Base-by-base conservation (phyloP, 1,140 invertebrate genomes). In the Eueides isabella region DNA sequence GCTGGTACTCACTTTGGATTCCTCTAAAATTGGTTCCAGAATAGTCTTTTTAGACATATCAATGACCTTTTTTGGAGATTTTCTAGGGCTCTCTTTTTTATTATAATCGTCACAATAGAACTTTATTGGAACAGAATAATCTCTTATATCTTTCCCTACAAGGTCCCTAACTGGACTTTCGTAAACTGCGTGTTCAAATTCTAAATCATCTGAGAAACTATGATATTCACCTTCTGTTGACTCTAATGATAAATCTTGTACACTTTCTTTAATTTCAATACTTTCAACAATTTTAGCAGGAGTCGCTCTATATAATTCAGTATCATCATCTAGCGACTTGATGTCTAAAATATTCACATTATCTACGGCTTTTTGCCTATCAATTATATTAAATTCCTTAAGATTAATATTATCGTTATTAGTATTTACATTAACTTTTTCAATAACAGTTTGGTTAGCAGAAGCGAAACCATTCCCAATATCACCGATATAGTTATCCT, bases 141-240 rank as follows among this genome's bases (percentile, higher is more conserved):
- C 89, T 65, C 92, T 86, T 35, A 93, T 93, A 61, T 93, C 92
- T 83, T 93, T 93, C 12, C 85, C 85, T 0, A 93, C 86, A 9
- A 93, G 78, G n/a, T 92, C 87, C 78, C 89, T 92, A 0, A 93
- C 91, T 5, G 92, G 91, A 82, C 90, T 93, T 66, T 90, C 90
- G 30, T 93, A 93, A 1, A 83, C 81, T 0, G 80, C 84, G 67
- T 88, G 79, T 38, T 85, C 88, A 55, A 88, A 84, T 64, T 88
- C 91, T 72, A 91, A 81, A n/a, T 93, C 89, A 29, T 90, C 89
- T 44, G 81, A 84, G 63, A 93, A 93, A 72, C 92, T 93, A 1
- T 90, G 86, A 75, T 93, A 93, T 74, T 93, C 91, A 0, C 90
- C 90, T 76, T 89, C 88, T 30, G 61, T 65, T 7, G 82, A 80